phyloP scores from a whole-genome alignment of 2,113 vertebrate genomes.

The Brachyhypopomus occidentalis region DNA sequence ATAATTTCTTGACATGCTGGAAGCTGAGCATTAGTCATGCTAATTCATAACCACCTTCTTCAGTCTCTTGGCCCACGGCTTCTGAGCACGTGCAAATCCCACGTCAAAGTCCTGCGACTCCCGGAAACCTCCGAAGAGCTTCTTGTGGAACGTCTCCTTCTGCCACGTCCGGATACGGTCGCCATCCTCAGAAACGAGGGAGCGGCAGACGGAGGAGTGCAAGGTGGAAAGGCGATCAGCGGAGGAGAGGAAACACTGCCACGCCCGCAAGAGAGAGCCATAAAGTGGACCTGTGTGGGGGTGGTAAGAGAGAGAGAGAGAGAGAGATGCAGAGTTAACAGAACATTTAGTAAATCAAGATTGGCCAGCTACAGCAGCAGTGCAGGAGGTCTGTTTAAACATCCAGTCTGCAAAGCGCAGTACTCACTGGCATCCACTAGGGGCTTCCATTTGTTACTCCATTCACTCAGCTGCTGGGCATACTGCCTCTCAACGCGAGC shows the following conservation, averaged over 20 bases:
- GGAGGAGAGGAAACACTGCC: conserved; percentile 81
- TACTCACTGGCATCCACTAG: conserved; percentile 81
- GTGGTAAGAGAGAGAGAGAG: not conserved
- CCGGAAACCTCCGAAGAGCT: conserved; percentile 82
- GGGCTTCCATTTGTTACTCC: conserved; percentile 84
- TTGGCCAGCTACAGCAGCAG: no score
- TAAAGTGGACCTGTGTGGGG: conserved; percentile 76
- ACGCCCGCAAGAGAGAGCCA: conserved; percentile 78
- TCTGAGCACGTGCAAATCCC: conserved; percentile 81
- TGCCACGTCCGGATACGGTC: conserved; percentile 80
- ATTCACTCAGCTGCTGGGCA: conserved; percentile 80
- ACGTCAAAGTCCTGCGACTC: conserved; percentile 79
- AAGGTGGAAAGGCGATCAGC: conserved; percentile 77
- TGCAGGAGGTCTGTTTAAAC: no score
- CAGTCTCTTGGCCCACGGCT: conserved; percentile 82
- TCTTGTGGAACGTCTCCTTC: conserved; percentile 82
- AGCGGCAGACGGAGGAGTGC: conserved; percentile 79
- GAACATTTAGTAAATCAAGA: not conserved
- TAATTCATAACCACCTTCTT: conserved; percentile 72
- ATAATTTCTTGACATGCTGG: no score
- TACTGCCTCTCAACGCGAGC: conserved; percentile 81
- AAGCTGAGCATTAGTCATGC: no score
- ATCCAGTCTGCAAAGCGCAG: not conserved
- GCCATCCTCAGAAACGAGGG: conserved; percentile 77
- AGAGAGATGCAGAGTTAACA: not conserved